Base-by-base conservation (phyloP, 64 coral and sea anemone species). In the Astreopora myriophthalma region DNA sequence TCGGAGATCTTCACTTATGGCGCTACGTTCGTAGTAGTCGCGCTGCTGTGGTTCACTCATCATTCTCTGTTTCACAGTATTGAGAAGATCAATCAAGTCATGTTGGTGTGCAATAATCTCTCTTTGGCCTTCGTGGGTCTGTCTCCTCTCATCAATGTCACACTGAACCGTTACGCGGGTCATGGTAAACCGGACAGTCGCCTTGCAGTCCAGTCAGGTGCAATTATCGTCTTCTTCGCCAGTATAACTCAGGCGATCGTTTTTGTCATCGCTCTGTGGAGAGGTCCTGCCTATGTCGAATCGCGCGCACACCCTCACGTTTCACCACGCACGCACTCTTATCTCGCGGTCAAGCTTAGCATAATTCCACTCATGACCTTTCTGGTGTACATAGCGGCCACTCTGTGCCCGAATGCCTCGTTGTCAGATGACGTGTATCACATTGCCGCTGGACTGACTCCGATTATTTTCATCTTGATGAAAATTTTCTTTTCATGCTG, bases 21-120 rank as follows among this genome's bases (percentile, higher is more conserved):
- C n/a, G 97, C 94, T 2, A 99, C 97, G 34, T 99, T 96, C 75
- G 67, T 93, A 75, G 88, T 95, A 5, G 94, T 95, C 7, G 94
- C 90, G 10, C 87, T 99, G 10, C 58, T 96, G 6, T 99, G 97
- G 97, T 99, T 99, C 83, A 92, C 93, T 3, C 97, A 99, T 31
- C 94, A 99, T 36, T 99, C 97, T 26, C 66, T 99, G 14, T 99
- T 99, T 52, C 91, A 99, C 87, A 87, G 76, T 36, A 92, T 99
- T 82, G 89, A 87, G 61, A 99, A 93, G 13, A 89, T 99, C 62
- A 99, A 96, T 69, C 94, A 96, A 27, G 39, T 99, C 1, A 99
- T 99, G 97, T 17, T 99, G 12, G 87, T 99, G 7, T 88, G 76
- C 20, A 99, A 99, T 40, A 99, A 99, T 58, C 71, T 99, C 27